Conservation (phyloP, 2,797 vertebrate species). For the Diceros bicornis region DNA sequence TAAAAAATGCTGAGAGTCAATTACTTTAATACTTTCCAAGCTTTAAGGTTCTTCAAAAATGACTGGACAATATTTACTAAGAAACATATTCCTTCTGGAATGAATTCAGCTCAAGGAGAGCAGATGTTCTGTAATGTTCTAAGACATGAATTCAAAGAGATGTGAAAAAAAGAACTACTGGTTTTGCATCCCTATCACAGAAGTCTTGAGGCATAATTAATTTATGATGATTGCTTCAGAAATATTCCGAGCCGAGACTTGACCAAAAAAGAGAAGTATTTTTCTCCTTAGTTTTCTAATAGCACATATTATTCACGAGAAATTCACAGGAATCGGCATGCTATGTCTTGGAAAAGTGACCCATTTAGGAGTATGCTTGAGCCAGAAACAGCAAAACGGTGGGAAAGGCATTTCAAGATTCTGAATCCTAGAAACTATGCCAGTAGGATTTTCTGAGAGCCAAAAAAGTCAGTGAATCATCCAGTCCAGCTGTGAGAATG, state of each 20-base stretch:
- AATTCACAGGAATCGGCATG: conserved; percentile 56
- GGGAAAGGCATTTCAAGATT: conserved; percentile 64
- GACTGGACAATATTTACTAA: conserved; percentile 40
- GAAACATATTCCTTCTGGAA: conserved; percentile 70
- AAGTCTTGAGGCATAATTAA: conserved; percentile 77
- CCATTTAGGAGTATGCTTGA: conserved; percentile 14
- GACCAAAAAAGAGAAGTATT: conserved; percentile 59
- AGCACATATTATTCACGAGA: conserved; percentile 53
- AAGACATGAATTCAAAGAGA: conserved; percentile 64
- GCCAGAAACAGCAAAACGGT: conserved; percentile 63
- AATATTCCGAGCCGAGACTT: conserved; percentile 69
- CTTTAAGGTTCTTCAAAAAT: conserved; percentile 67
- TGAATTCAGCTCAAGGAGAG: conserved; percentile 63
- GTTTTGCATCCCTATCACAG: conserved; percentile 7
- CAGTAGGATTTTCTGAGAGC: conserved; percentile 53
- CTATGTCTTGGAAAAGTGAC: conserved; percentile 60
- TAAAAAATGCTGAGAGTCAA: conserved; percentile 77
- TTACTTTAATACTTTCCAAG: conserved; percentile 67
- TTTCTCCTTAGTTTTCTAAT: conserved; percentile 74
- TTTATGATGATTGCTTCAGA: conserved; percentile 69
- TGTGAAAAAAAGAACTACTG: conserved; percentile 62
- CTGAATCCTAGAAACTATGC: conserved; percentile 59
- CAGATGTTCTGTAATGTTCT: conserved; percentile 58
- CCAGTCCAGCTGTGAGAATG: conserved; percentile 73
- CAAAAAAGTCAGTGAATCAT: conserved; percentile 58